Evolutionary conservation across 1,140 invertebrate genomes (phyloP).

Genomic region (Ips nitidus): DNA sequence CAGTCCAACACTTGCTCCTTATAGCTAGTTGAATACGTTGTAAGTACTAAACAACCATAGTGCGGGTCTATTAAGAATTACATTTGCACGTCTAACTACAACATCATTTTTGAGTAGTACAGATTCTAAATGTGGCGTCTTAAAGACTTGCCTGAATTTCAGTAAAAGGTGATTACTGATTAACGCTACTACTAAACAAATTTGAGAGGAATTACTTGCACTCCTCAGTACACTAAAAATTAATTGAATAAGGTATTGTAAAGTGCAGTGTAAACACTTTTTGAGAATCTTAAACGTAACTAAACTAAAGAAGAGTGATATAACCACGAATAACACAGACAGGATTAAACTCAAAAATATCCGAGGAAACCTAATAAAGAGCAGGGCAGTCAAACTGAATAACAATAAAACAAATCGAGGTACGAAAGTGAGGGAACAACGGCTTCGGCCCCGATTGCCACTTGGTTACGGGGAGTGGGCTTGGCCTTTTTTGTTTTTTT

Average conservation of each 20-base stretch:
- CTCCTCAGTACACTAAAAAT: no score
- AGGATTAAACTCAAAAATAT: no score
- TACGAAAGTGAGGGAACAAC: slow-evolving; percentile 3
- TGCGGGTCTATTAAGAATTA: slow-evolving; percentile 27
- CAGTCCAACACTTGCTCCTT: slow-evolving; percentile 48
- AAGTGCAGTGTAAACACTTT: no score
- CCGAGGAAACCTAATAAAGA: background rate
- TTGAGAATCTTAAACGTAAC: no score
- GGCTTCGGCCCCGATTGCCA: slow-evolving; percentile 24
- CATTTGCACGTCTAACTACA: slow-evolving; percentile 30
- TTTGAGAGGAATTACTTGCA: no score
- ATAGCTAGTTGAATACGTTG: slow-evolving; percentile 46
- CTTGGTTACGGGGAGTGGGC: slow-evolving; percentile 66
- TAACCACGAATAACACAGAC: no score
- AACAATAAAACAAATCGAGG: slow-evolving; percentile 8
- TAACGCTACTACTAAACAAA: no score
- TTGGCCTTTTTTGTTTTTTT: slow-evolving; percentile 72
- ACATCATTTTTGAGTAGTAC: slow-evolving; percentile 4
- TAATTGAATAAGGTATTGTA: no score
- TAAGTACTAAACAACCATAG: slow-evolving; percentile 27
- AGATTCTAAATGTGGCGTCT: slow-evolving; percentile 3
- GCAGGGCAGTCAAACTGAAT: slow-evolving; percentile 13
- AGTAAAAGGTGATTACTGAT: no score
- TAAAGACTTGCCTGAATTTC: background rate
- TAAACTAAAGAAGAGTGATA: no score